phyloP scores from a whole-genome alignment of 2,888 invertebrate species.

The Oegoconia quadripuncta region DNA sequence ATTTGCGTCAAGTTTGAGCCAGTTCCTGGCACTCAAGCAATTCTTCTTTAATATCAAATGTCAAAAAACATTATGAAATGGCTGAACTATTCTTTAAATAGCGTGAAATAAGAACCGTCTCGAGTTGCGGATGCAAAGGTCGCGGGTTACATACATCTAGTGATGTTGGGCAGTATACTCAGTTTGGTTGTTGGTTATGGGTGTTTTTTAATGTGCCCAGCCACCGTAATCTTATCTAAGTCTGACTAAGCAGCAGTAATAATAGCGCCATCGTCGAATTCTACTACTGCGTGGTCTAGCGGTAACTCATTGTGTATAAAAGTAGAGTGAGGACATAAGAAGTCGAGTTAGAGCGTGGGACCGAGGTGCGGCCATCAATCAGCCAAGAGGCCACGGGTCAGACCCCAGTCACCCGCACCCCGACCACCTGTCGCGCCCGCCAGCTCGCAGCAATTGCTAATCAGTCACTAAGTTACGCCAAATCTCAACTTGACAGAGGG shows the following conservation, averaged over 20 bases:
- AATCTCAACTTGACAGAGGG: conserved; percentile 67
- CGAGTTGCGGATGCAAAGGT: no score
- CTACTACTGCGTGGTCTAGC: no score
- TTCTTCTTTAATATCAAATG: conserved; percentile 20
- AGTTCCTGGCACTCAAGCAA: conserved; percentile 32
- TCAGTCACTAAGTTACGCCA: conserved; percentile 75
- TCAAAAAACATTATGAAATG: no score
- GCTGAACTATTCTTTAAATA: neutral
- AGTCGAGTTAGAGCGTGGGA: conserved; percentile 40
- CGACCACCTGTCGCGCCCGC: conserved; percentile 72
- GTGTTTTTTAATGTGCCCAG: no score
- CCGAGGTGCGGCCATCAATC: conserved; percentile 59
- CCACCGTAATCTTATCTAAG: no score
- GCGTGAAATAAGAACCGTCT: no score
- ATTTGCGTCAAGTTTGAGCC: conserved; percentile 39
- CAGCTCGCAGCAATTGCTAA: conserved; percentile 69
- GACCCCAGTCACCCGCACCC: conserved; percentile 39
- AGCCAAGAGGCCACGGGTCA: conserved; percentile 59
- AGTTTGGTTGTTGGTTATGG: no score
- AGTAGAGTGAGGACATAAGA: conserved; percentile 43
- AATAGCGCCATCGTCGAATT: no score
- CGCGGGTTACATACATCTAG: no score
- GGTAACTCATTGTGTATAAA: no score
- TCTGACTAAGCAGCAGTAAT: no score
- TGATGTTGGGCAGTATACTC: no score